These are phyloP conservation scores for Nesometra sesokonis DNA, from an alignment of 35 echinoderm and acorn worm genomes.

Conservation along the genomic window DNA sequence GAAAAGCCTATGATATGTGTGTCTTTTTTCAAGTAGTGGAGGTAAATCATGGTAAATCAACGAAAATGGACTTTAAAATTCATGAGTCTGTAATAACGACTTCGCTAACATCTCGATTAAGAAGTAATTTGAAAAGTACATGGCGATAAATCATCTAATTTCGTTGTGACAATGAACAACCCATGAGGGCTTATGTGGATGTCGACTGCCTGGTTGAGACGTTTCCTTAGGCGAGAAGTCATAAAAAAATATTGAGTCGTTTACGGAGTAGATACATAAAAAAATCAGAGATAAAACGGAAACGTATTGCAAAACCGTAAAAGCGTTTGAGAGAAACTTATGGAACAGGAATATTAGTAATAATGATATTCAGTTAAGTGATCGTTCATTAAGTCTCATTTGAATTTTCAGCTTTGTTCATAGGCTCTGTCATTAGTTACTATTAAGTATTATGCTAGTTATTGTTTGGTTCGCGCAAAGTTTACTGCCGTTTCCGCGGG, in stretches of 20 bases:
- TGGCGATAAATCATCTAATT: neutral
- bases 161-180: neutral
- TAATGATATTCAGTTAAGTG: neutral
- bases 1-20: neutral
- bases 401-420: neutral
- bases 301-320: neutral
- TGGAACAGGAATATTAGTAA: neutral
- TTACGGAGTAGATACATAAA: neutral
- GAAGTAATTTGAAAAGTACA: neutral
- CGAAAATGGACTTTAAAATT: slow-evolving; percentile 1
- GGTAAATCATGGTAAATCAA: neutral
- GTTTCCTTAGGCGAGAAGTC: neutral
- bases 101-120: neutral
- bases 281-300: neutral
- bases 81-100: neutral
- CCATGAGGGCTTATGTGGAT: neutral
- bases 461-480: neutral
- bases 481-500: neutral
- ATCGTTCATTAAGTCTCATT: neutral
- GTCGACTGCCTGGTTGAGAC: neutral
- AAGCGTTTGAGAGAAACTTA: neutral
- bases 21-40: neutral
- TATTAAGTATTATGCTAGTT: neutral
- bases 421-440: neutral
- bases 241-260: neutral